phyloP scores from a whole-genome alignment of 2,113 vertebrate species.

The Sinocyclocheilus rhinocerous region DNA sequence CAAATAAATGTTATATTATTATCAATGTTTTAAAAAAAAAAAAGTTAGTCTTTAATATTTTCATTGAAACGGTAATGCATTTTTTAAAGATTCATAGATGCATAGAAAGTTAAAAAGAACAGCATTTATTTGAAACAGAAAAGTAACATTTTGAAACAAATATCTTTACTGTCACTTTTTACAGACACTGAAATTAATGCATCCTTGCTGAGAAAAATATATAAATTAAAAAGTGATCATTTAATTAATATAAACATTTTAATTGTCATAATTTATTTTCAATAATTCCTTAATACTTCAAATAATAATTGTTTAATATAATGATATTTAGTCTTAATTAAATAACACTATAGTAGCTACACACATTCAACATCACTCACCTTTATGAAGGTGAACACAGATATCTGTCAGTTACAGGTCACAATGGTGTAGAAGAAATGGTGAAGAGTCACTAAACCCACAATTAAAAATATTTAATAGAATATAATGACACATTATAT shows the following conservation, averaged over 20 bases:
- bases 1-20: not conserved
- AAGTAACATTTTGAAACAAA: not conserved
- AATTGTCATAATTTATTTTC: not conserved
- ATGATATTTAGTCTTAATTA: too few species aligned
- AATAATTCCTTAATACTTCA: too few species aligned
- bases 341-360: too few species aligned
- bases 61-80: not conserved
- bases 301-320: too few species aligned
- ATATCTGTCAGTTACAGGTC: too few species aligned
- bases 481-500: not conserved
- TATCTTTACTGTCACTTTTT: not conserved
- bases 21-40: not conserved
- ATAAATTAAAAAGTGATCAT: too few species aligned
- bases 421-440: too few species aligned
- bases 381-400: too few species aligned
- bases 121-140: not conserved
- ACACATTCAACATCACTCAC: too few species aligned
- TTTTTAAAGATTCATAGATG: not conserved
- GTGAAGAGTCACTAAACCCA: not conserved
- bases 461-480: not conserved
- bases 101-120: not conserved
- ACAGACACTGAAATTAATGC: not conserved
- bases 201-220: not conserved
- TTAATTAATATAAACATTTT: not conserved
- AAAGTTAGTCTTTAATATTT: not conserved